Base-by-base conservation (phyloP, 2,113 vertebrate genomes). In the Halichoerus grypus region DNA sequence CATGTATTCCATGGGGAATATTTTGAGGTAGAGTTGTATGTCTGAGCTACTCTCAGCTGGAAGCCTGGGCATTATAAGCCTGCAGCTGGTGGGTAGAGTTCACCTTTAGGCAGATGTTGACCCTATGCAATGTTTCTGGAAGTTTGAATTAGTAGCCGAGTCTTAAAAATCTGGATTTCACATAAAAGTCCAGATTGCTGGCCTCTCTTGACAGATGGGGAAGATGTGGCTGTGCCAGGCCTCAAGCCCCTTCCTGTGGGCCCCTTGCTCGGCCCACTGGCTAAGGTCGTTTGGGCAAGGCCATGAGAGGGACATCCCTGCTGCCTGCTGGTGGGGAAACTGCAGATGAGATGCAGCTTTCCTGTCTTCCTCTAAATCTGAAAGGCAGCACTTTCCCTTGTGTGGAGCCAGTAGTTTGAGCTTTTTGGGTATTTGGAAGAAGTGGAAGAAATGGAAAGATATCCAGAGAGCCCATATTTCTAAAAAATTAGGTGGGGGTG, bases 121-220 rank as follows among this genome's bases (percentile, higher is more conserved):
- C 46, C 24, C n/a, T n/a, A n/a, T 16, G 49, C 19, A 65, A 10
- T 19, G 19, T 76, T 95, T 94, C 95, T 85, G 80, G 82, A 80
- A 88, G 49, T 89, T 92, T 82, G 57, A 69, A 51, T 86, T 85
- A 76, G 67, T 65, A 81, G 88, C n/a, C 79, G 92, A 63, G 57
- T 28, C 94, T 92, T 89, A 89, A 76, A 92, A 80, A 61, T 55
- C 42, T 51, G 72, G 51, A 83, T 87, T 97, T 89, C 51, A 81
- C 9, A 61, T 92, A 69, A 49, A 80, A 96, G 83, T 92, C 57
- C 57, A 74, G 42, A 36, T 83, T 69, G 49, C 55, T 15, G 39
- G n/a, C 61, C 49, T 94, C 18, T 92, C 39, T 77, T 74, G 26
- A 91, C 21, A 94, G 12, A 49, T 36, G 53, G 53, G 53, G 46